These are phyloP conservation scores for Camelus dromedarius DNA, from an alignment of 2,113 vertebrate genomes.

Conservation along the genomic window DNA sequence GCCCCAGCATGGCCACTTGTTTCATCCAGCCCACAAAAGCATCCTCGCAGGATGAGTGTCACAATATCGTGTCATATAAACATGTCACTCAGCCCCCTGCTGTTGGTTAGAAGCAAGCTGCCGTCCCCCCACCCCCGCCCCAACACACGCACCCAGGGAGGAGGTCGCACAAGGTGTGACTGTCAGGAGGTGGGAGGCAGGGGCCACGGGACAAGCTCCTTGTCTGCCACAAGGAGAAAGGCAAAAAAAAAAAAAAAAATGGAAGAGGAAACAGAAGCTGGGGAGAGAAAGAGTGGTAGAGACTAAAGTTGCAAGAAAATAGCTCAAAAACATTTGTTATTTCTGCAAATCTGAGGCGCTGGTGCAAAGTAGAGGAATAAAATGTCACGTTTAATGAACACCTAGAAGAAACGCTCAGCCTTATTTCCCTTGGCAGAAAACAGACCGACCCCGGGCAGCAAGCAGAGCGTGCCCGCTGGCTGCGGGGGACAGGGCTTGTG, in stretches of 20 bases:
- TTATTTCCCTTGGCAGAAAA: neutral
- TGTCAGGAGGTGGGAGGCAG: fast-evolving
- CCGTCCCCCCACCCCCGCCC: neutral
- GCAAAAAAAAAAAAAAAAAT: fast-evolving
- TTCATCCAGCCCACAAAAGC: neutral
- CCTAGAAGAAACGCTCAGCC: neutral
- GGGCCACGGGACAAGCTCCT: too few species aligned
- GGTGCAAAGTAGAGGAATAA: neutral
- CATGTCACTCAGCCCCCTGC: fast-evolving
- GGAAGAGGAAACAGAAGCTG: neutral
- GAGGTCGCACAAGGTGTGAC: too few species aligned
- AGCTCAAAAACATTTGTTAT: neutral
- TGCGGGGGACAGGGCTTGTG: neutral
- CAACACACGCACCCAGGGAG: neutral
- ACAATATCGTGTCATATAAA: fast-evolving
- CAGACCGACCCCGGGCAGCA: fast-evolving
- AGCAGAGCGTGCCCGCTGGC: neutral
- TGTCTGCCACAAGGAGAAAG: neutral
- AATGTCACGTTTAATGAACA: too few species aligned
- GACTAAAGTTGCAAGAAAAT: neutral
- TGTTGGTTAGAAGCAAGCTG: neutral
- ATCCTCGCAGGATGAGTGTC: fast-evolving
- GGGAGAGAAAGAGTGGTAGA: neutral
- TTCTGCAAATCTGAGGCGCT: neutral
- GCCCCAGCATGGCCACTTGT: fast-evolving